phyloP scores from a whole-genome alignment of 2,888 invertebrate species.

The Patella caerulea region DNA sequence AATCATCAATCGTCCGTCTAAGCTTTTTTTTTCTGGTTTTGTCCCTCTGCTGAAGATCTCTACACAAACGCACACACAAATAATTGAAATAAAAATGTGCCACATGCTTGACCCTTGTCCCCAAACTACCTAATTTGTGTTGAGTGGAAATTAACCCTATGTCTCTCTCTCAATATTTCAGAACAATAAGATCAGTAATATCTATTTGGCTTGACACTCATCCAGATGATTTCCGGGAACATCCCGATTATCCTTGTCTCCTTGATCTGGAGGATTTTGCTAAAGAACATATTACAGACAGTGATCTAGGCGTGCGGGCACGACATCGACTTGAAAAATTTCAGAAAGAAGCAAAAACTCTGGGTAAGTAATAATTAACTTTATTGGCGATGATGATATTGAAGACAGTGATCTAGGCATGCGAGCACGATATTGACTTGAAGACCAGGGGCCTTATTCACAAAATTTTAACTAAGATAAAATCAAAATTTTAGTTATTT shows the following conservation, averaged over 20 bases:
- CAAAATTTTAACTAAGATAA: no score
- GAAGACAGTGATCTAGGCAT: no score
- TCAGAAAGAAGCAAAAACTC: conserved; percentile 73
- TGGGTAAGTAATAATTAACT: conserved; percentile 36
- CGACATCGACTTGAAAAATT: conserved; percentile 85
- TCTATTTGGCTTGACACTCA: conserved; percentile 98
- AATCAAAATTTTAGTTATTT: no score
- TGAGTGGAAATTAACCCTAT: not conserved
- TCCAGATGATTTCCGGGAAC: conserved; percentile 92
- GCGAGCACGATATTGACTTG: no score
- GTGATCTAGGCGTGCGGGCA: conserved; percentile 84
- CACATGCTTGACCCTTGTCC: no score
- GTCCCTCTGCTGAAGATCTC: no score
- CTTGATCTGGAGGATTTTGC: conserved; percentile 89
- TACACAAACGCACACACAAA: no score
- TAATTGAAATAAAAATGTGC: not conserved
- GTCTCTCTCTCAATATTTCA: conserved; percentile 38
- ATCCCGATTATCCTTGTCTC: conserved; percentile 85
- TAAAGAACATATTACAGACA: conserved; percentile 84
- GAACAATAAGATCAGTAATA: conserved; percentile 74
- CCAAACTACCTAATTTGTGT: no score
- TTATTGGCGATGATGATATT: no score
- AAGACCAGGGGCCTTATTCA: no score
- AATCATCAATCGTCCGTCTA: no score
- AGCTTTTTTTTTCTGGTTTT: no score